Percentiles rank a stretch among this genome's conserved stretches.
phyloP scores from a whole-genome alignment of 2,797 vertebrate species.

The Gastrophryne carolinensis region DNA sequence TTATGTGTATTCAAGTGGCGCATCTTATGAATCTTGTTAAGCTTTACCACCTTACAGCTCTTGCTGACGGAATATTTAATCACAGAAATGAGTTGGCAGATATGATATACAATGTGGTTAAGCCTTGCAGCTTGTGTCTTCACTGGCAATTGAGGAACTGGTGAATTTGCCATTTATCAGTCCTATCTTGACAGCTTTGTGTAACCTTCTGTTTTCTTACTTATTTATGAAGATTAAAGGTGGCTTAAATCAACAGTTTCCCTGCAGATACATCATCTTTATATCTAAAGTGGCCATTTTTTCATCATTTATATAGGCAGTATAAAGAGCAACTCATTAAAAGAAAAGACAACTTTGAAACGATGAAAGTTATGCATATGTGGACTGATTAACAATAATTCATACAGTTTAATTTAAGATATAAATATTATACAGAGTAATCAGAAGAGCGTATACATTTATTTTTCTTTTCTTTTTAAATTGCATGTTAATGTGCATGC shows the following conservation, averaged over 20 bases:
- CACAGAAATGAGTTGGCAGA: slow-evolving; percentile 78
- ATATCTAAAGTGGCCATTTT: slow-evolving; percentile 65
- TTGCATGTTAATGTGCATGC: no score
- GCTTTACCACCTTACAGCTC: slow-evolving; percentile 70
- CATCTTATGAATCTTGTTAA: slow-evolving; percentile 79
- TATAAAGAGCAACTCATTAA: slow-evolving; percentile 47
- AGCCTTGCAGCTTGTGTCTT: slow-evolving; percentile 65
- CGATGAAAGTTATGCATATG: background rate
- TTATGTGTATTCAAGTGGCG: slow-evolving; percentile 76
- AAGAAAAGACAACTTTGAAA: slow-evolving; percentile 20
- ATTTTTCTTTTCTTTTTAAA: no score
- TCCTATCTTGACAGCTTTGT: slow-evolving; percentile 70
- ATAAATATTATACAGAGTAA: background rate
- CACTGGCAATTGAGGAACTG: slow-evolving; percentile 66
- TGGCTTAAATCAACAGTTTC: slow-evolving; percentile 72
- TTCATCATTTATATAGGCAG: slow-evolving; percentile 63
- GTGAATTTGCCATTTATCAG: slow-evolving; percentile 72
- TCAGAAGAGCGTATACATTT: no score
- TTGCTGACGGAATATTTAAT: slow-evolving; percentile 82
- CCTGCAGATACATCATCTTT: slow-evolving; percentile 65
- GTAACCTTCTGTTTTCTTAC: slow-evolving; percentile 69
- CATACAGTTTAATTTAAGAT: background rate
- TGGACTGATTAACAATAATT: background rate
- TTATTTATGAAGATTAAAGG: slow-evolving; percentile 79
- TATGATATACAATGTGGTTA: slow-evolving; percentile 72